phyloP scores from a whole-genome alignment of 2,888 invertebrate genomes.

The Drosophila kuntzei region DNA sequence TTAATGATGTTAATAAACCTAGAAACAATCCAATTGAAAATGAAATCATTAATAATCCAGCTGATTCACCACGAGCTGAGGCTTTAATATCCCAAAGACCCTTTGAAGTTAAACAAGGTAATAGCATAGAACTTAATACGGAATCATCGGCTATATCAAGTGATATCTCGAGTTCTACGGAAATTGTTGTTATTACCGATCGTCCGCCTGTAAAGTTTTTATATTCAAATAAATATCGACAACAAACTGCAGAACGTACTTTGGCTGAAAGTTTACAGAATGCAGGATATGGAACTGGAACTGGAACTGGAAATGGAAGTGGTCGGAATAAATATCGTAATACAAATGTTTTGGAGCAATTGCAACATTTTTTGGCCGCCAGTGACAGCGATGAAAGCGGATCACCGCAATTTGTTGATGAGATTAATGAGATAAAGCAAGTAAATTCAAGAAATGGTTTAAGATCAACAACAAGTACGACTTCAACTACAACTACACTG shows the following conservation, averaged over 20 bases:
- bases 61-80: constrained; percentile 77
- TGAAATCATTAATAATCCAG: constrained; percentile 49
- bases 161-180: constrained; percentile 59
- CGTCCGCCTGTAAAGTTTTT: constrained; percentile 78
- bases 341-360: constrained; percentile 74
- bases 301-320: constrained; percentile 63
- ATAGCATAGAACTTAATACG: constrained; percentile 72
- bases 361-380: constrained; percentile 77
- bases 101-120: constrained; percentile 71
- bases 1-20: constrained; percentile 4
- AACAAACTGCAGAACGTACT: constrained; percentile 78
- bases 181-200: constrained; percentile 77
- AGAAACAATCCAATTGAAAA: constrained; percentile 68
- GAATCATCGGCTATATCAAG: constrained; percentile 28
- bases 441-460: constrained; percentile 38
- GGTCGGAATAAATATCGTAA: constrained; percentile 66
- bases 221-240: constrained; percentile 83
- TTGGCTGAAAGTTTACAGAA: constrained; percentile 83
- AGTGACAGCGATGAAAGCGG: constrained; percentile 80
- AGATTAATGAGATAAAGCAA: constrained; percentile 78
- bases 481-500: constrained; percentile 14
- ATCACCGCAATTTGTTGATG: constrained; percentile 78
- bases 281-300: constrained; percentile 83
- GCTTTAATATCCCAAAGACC: constrained; percentile 73
- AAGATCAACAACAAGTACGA: constrained; percentile 12